These are phyloP conservation scores for Phalera bucephala DNA, from an alignment of 2,888 invertebrate genomes.

Conservation along the genomic window DNA sequence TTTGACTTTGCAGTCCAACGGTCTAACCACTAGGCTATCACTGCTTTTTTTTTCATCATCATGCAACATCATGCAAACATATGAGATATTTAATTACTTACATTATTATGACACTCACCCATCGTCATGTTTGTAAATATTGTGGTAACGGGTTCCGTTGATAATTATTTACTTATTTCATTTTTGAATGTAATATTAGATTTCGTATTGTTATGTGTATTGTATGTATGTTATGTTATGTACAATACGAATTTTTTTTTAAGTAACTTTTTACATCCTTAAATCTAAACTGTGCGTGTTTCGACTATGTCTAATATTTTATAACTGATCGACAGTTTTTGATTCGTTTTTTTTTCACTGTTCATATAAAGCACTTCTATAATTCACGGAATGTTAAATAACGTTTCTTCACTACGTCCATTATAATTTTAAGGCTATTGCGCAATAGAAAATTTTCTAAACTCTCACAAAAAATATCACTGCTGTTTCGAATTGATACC, in stretches of 20 bases:
- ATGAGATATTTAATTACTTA: too few species aligned
- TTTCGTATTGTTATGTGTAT: constrained; percentile 21
- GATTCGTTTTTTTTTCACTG: constrained; percentile 8
- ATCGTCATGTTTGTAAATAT: constrained; percentile 52
- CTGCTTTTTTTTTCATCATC: too few species aligned
- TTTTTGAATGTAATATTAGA: constrained; percentile 10
- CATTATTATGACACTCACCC: constrained; percentile 53
- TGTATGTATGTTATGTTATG: neutral
- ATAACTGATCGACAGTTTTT: constrained; percentile 42
- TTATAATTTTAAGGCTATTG: constrained; percentile 23
- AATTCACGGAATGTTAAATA: constrained; percentile 16
- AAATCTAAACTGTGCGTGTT: neutral
- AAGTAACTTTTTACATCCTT: constrained; percentile 14
- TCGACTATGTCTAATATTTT: neutral
- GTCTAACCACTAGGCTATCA: too few species aligned
- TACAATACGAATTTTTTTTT: constrained; percentile 21
- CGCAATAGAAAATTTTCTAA: constrained; percentile 21
- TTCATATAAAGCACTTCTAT: constrained; percentile 5
- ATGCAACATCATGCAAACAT: too few species aligned
- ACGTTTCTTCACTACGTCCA: constrained; percentile 19
- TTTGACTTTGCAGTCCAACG: too few species aligned
- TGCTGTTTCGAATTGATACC: constrained; percentile 40
- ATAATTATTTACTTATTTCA: constrained; percentile 9
- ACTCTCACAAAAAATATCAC: constrained; percentile 46
- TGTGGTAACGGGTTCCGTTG: constrained; percentile 5